These are phyloP conservation scores for Clytia hemisphaerica DNA, from an alignment of 30 jellyfish, hydroid and myxozoan species.

Conservation along the genomic window DNA sequence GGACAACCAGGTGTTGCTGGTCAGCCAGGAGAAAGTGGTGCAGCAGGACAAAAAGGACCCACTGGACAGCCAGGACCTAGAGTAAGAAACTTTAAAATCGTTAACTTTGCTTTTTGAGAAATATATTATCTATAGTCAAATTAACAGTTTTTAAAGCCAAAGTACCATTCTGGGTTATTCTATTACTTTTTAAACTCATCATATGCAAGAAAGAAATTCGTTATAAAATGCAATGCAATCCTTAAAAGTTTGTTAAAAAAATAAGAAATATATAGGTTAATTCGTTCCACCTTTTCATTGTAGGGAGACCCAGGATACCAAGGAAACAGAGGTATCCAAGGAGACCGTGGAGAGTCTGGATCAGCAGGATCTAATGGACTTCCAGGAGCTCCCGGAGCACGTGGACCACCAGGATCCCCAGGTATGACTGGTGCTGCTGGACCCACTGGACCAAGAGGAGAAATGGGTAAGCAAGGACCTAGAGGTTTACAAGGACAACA, in stretches of 20 bases:
- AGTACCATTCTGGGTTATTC: background rate
- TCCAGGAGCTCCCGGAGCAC: conserved; percentile 57
- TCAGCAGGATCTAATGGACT: conserved; percentile 40
- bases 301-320: conserved; percentile 36
- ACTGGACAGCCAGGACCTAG: conserved; percentile 32
- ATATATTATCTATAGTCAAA: background rate
- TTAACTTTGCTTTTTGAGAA: background rate
- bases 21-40: conserved; percentile 47
- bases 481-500: conserved; percentile 41
- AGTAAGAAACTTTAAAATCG: background rate
- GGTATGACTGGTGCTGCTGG: conserved; percentile 80
- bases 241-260: no score
- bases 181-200: background rate
- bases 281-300: background rate
- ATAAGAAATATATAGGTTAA: no score
- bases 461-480: conserved; percentile 25
- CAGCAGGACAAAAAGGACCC: conserved; percentile 37
- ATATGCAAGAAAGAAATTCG: background rate
- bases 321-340: conserved; percentile 21
- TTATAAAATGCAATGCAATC: background rate
- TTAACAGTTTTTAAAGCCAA: background rate
- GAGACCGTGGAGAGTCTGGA: conserved; percentile 56
- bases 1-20: conserved; percentile 48
- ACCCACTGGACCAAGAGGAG: conserved; percentile 78
- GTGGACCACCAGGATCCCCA: conserved; percentile 65